Conservation (phyloP, 2,888 invertebrate species). For the Girardia tigrina region DNA sequence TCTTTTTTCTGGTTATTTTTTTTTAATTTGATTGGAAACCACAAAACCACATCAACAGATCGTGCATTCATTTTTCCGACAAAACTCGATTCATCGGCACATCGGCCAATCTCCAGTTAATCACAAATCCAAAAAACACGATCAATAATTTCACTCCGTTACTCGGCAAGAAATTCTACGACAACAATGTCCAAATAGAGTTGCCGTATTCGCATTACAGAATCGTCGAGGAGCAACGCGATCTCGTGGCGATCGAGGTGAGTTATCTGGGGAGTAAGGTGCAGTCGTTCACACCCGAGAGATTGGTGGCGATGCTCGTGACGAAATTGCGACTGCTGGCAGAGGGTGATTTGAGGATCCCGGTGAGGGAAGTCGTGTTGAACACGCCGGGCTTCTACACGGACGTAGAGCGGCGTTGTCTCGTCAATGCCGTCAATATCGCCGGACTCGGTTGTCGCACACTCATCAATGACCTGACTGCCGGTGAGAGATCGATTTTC, state of each 20-base stretch:
- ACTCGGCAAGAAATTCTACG: constrained; percentile 73
- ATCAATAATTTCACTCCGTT: constrained; percentile 80
- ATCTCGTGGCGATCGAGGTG: constrained; percentile 70
- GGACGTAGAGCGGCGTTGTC: constrained; percentile 76
- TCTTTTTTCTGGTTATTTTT: no score
- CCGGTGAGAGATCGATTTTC: no score
- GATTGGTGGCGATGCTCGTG: constrained; percentile 88
- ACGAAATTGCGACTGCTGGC: constrained; percentile 86
- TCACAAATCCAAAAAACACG: constrained; percentile 92
- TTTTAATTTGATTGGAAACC: no score
- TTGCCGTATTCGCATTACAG: constrained; percentile 65
- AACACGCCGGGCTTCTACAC: constrained; percentile 77
- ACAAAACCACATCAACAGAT: no score
- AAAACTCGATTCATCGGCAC: constrained; percentile 84
- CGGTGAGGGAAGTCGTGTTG: constrained; percentile 58
- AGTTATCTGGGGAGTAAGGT: constrained; percentile 73
- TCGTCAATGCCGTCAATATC: constrained; percentile 76
- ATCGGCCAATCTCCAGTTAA: constrained; percentile 85
- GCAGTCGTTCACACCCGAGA: constrained; percentile 62
- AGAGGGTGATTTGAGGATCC: constrained; percentile 69
- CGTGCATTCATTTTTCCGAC: constrained; percentile 82
- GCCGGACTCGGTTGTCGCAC: constrained; percentile 82
- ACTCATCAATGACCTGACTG: constrained; percentile 69
- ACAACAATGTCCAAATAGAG: constrained; percentile 70
- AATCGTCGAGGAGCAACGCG: constrained; percentile 64